Percentiles rank a stretch among this genome's conserved stretches.
Conservation (phyloP, 2,888 invertebrate species). For the Aricia artaxerxes region DNA sequence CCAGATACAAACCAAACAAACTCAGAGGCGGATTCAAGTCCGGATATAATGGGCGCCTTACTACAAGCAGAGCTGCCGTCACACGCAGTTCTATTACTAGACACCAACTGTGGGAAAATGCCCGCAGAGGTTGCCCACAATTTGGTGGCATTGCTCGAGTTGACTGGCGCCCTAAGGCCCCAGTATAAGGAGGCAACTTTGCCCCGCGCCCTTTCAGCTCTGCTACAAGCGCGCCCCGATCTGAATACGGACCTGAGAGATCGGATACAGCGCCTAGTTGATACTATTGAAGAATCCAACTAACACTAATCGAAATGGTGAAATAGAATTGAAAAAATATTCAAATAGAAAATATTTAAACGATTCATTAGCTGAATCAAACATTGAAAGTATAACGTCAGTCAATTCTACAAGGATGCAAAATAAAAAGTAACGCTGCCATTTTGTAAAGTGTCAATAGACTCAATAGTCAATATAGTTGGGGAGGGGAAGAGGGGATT, state of each 20-base stretch:
- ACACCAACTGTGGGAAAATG: slow-evolving; percentile 71
- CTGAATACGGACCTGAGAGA: slow-evolving; percentile 40
- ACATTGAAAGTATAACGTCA: too few species aligned
- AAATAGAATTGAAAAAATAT: background rate
- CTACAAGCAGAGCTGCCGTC: slow-evolving; percentile 77
- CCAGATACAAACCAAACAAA: background rate
- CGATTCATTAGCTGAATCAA: too few species aligned
- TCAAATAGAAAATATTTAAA: too few species aligned
- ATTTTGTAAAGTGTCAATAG: too few species aligned
- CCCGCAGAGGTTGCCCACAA: slow-evolving; percentile 76
- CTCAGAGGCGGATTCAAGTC: background rate
- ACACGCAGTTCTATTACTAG: slow-evolving; percentile 70
- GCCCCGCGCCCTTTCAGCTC: slow-evolving; percentile 58
- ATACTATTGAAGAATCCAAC: background rate
- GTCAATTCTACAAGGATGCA: too few species aligned
- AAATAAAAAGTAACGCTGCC: too few species aligned
- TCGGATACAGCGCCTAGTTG: slow-evolving; percentile 8
- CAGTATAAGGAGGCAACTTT: slow-evolving; percentile 65
- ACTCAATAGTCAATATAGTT: too few species aligned
- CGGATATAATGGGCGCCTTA: slow-evolving; percentile 44
- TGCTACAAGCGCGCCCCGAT: slow-evolving; percentile 59
- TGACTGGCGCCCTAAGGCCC: slow-evolving; percentile 58
- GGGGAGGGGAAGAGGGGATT: too few species aligned
- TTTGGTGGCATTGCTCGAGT: slow-evolving; percentile 69
- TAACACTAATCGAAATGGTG: background rate